phyloP scores from a whole-genome alignment of 2,113 vertebrate genomes.

The Desmodus rotundus region DNA sequence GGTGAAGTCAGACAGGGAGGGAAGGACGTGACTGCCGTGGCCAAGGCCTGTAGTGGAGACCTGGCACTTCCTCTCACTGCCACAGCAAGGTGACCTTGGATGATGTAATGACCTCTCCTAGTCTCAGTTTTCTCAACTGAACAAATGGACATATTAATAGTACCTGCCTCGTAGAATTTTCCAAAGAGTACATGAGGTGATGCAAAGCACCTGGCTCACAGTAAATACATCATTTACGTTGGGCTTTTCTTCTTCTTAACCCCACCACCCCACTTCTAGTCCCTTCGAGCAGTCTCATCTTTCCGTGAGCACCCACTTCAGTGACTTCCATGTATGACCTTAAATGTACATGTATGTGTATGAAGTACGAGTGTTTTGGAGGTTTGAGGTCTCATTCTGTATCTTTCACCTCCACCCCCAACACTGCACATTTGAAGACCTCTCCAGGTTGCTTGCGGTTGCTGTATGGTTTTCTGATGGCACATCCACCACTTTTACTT shows the following conservation, averaged over 20 bases:
- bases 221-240: too few relatives aligned
- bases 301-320: not conserved
- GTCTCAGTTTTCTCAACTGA: not conserved
- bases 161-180: not conserved
- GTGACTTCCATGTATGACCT: not conserved
- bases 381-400: not conserved
- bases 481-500: too few relatives aligned
- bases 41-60: not conserved
- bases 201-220: too few relatives aligned
- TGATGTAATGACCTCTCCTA: not conserved
- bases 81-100: not conserved
- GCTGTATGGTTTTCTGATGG: not conserved
- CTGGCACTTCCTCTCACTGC: not conserved
- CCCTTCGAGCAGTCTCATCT: not conserved
- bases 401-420: fast-evolving
- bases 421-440: not conserved
- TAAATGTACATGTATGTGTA: not conserved
- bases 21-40: not conserved
- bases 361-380: not conserved
- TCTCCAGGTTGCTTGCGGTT: not conserved
- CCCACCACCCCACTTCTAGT: not conserved
- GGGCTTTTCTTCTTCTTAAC: not conserved
- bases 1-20: not conserved
- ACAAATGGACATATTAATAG: not conserved
- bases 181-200: not conserved